phyloP scores from a whole-genome alignment of 2,113 vertebrate species.

The Petaurus breviceps region DNA sequence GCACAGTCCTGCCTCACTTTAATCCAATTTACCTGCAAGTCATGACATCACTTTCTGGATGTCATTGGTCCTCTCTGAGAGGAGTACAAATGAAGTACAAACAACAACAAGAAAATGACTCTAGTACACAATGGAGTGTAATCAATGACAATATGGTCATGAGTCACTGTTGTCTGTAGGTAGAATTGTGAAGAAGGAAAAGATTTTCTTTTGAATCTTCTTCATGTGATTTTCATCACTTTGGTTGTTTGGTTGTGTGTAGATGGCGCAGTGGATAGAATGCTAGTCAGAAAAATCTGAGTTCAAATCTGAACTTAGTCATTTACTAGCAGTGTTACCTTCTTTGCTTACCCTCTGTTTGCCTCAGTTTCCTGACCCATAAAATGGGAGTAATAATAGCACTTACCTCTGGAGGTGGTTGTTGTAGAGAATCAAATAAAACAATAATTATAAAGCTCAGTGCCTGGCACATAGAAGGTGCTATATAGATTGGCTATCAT shows the following conservation, averaged over 20 bases:
- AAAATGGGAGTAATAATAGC: not conserved
- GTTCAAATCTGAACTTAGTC: not conserved
- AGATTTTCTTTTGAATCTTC: not conserved
- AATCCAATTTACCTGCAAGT: too few species aligned
- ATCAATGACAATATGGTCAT: not conserved
- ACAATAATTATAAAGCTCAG: not conserved
- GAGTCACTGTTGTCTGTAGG: not conserved
- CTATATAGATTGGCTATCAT: not conserved
- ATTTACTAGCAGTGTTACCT: not conserved
- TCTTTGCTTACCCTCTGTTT: not conserved
- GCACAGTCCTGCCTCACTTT: too few species aligned
- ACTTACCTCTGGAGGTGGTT: not conserved
- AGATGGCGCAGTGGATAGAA: not conserved
- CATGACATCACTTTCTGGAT: too few species aligned
- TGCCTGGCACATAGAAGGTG: not conserved
- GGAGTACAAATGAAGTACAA: too few species aligned
- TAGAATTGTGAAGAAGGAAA: not conserved
- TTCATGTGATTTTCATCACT: not conserved
- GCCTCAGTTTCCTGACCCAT: not conserved
- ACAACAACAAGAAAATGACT: too few species aligned
- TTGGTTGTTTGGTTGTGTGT: not conserved
- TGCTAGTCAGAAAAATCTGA: not conserved
- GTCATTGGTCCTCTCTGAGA: too few species aligned
- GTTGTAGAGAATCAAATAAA: not conserved
- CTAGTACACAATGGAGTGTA: not conserved